Evolutionary conservation across 2,888 invertebrate genomes (phyloP).

Genomic region (Catocala nupta): DNA sequence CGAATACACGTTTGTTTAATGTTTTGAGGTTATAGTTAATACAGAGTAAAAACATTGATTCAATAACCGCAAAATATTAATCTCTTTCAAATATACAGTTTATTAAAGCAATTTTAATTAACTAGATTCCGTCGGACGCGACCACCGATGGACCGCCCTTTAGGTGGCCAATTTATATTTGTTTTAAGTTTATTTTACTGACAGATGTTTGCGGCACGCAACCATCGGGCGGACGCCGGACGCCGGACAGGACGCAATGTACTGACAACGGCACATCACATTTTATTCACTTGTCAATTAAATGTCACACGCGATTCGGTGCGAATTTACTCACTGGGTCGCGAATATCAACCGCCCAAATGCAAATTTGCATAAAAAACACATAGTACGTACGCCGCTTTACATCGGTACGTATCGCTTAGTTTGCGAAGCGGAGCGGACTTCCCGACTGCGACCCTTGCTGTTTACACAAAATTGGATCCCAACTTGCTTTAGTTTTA

Average conservation of each 20-base stretch:
- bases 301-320: slow-evolving; percentile 80
- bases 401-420: slow-evolving; percentile 48
- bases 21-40: slow-evolving; percentile 56
- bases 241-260: slow-evolving; percentile 64
- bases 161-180: slow-evolving; percentile 70
- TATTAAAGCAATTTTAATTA: slow-evolving; percentile 80
- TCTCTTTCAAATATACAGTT: slow-evolving; percentile 70
- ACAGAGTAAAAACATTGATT: slow-evolving; percentile 71
- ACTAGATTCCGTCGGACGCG: slow-evolving; percentile 64
- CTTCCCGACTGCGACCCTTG: slow-evolving; percentile 25
- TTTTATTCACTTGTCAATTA: slow-evolving; percentile 84
- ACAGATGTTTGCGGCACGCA: slow-evolving; percentile 54
- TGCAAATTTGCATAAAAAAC: slow-evolving; percentile 83
- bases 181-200: slow-evolving; percentile 64
- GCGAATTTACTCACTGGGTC: slow-evolving; percentile 79
- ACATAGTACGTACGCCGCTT: slow-evolving; percentile 57
- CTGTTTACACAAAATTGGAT: slow-evolving; percentile 51
- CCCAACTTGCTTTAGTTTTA: slow-evolving; percentile 51
- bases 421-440: slow-evolving; percentile 33
- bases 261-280: slow-evolving; percentile 73
- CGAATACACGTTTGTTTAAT: slow-evolving; percentile 57
- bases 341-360: slow-evolving; percentile 78
- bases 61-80: slow-evolving; percentile 77
- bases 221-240: slow-evolving; percentile 40
- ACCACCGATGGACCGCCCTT: slow-evolving; percentile 61